These are phyloP conservation scores for Proteles cristata DNA, from an alignment of 2,113 vertebrate genomes.

Conservation along the genomic window DNA sequence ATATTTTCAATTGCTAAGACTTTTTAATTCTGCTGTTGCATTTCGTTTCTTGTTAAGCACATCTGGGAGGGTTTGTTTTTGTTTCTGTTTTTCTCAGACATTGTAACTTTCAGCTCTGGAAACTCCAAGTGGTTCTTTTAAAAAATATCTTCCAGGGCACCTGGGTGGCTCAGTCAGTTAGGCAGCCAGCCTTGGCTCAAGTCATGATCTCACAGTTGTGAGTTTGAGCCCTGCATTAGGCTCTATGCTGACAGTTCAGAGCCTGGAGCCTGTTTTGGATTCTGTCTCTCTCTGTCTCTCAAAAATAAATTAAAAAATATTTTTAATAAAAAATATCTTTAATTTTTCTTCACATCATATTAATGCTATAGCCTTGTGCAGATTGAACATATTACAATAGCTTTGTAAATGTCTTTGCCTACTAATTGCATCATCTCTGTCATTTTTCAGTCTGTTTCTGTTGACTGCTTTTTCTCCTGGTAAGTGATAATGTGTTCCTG, in stretches of 20 bases:
- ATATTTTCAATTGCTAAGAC: neutral
- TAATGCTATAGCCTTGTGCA: neutral
- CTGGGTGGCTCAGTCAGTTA: too few species aligned
- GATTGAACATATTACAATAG: neutral
- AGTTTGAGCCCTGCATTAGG: too few species aligned
- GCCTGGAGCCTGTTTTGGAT: too few species aligned
- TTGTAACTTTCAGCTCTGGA: neutral
- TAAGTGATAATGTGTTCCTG: neutral
- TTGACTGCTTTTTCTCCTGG: neutral
- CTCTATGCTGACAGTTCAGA: too few species aligned
- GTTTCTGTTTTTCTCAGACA: neutral
- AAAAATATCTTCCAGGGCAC: neutral
- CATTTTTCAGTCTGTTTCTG: slow-evolving; percentile 30
- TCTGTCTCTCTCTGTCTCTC: too few species aligned
- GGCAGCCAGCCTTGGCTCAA: too few species aligned
- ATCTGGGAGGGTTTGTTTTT: neutral
- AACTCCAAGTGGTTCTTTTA: neutral
- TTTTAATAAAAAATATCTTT: neutral
- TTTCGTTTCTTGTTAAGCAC: neutral
- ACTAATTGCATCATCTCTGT: neutral
- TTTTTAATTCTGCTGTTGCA: neutral
- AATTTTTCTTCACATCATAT: neutral
- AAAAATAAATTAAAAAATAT: too few species aligned
- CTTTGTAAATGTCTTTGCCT: neutral
- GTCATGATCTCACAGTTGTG: too few species aligned